Evolutionary conservation across 2,797 vertebrate genomes (phyloP).

Genomic region (Sylvia borin): DNA sequence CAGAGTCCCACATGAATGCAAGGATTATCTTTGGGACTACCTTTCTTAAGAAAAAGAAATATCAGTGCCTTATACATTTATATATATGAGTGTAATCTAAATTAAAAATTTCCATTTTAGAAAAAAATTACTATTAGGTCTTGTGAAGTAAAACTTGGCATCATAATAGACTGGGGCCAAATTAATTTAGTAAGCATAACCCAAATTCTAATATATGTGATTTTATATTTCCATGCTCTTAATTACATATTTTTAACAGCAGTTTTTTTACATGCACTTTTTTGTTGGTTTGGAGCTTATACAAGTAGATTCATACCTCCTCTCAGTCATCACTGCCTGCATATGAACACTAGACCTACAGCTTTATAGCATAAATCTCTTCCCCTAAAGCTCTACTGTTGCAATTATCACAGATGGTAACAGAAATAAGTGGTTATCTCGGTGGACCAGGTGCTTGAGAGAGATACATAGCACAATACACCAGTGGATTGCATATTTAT

Average conservation of each 20-base stretch:
- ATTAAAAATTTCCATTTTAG: neutral
- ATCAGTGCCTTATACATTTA: rapidly evolving
- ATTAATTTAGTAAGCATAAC: neutral
- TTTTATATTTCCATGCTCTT: neutral
- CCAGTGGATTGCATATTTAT: constrained; percentile 21
- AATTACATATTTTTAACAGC: neutral
- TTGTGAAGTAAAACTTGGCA: neutral
- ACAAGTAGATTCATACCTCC: neutral
- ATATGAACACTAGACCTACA: neutral
- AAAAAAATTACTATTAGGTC: neutral
- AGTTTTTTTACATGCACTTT: neutral
- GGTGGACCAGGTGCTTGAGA: neutral
- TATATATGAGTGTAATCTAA: neutral
- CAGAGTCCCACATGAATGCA: neutral
- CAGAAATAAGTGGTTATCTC: constrained; percentile 42
- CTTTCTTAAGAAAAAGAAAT: neutral
- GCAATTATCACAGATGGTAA: constrained; percentile 29
- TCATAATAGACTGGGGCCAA: neutral
- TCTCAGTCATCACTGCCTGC: neutral
- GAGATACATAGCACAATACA: neutral
- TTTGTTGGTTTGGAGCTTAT: neutral
- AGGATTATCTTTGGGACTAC: neutral
- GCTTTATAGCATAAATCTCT: constrained; percentile 17
- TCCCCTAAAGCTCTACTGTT: neutral
- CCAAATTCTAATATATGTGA: neutral